Conservation (phyloP, 1,140 invertebrate genomes). For the Trichomalopsis sarcophagae region DNA sequence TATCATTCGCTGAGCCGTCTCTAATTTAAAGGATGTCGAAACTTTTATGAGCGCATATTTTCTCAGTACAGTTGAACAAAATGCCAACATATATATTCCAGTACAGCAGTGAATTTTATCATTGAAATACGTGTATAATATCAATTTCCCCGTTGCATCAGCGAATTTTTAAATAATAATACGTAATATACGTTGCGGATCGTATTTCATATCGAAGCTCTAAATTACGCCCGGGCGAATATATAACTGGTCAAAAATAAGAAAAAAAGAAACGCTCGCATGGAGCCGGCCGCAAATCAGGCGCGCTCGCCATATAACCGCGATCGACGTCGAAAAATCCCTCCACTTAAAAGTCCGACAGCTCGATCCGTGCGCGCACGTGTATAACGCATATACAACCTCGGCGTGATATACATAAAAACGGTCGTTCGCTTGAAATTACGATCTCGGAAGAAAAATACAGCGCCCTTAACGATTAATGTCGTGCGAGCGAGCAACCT, state of each 20-base stretch:
- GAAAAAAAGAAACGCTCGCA: neutral
- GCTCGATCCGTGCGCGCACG: neutral
- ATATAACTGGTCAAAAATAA: neutral
- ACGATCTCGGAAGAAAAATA: slow-evolving; percentile 32
- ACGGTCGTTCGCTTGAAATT: slow-evolving; percentile 15
- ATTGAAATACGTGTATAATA: too few species aligned
- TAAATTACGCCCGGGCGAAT: too few species aligned
- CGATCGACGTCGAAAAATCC: slow-evolving; percentile 2
- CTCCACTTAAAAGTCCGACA: neutral
- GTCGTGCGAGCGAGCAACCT: neutral
- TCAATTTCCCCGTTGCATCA: too few species aligned
- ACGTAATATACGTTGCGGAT: too few species aligned
- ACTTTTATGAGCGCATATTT: too few species aligned
- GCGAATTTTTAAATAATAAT: too few species aligned
- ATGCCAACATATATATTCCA: too few species aligned
- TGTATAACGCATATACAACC: neutral
- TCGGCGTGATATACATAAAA: slow-evolving; percentile 3
- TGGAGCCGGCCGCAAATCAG: neutral
- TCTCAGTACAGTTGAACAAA: too few species aligned
- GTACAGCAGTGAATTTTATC: too few species aligned
- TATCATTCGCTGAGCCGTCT: too few species aligned
- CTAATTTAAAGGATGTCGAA: too few species aligned
- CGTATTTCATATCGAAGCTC: too few species aligned
- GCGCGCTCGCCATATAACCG: neutral
- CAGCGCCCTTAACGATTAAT: slow-evolving; percentile 30